Conservation (phyloP, 1,140 invertebrate genomes). For the Micrasema longulum region DNA sequence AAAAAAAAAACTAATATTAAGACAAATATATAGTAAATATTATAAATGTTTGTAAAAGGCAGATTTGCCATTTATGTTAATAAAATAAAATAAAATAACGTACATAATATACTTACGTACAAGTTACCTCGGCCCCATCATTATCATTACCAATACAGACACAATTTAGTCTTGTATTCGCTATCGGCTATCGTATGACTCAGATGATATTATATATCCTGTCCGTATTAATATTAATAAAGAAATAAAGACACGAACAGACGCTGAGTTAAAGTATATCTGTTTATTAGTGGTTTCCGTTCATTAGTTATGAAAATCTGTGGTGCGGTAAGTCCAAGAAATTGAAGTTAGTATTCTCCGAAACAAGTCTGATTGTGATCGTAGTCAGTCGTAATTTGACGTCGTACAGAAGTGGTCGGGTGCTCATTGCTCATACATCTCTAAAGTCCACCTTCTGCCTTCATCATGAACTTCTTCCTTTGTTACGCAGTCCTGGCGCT, state of each 20-base stretch:
- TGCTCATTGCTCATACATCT: too few species aligned
- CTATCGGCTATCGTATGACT: constrained; percentile 16
- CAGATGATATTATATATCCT: constrained; percentile 14
- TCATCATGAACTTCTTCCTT: constrained; percentile 10
- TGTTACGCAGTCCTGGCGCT: constrained; percentile 6
- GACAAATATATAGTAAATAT: too few species aligned
- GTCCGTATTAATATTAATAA: constrained; percentile 37
- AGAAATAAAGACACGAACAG: constrained; percentile 5
- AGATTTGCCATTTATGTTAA: too few species aligned
- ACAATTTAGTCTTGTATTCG: constrained; percentile 16
- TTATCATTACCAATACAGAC: background rate
- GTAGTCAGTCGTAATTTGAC: constrained; percentile 18
- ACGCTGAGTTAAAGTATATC: constrained; percentile 33
- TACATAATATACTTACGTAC: too few species aligned
- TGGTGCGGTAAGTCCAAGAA: constrained; percentile 10
- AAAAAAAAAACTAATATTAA: too few species aligned
- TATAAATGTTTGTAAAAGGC: too few species aligned
- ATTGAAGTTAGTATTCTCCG: background rate
- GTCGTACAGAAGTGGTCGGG: background rate
- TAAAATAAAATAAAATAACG: too few species aligned
- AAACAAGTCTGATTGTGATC: too few species aligned
- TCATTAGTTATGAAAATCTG: constrained; percentile 29
- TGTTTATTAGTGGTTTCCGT: constrained; percentile 39
- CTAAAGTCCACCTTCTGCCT: background rate
- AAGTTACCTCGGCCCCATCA: too few species aligned